Evolutionary conservation across 2,888 invertebrate species (phyloP).

Genomic region (Erebia epiphron): DNA sequence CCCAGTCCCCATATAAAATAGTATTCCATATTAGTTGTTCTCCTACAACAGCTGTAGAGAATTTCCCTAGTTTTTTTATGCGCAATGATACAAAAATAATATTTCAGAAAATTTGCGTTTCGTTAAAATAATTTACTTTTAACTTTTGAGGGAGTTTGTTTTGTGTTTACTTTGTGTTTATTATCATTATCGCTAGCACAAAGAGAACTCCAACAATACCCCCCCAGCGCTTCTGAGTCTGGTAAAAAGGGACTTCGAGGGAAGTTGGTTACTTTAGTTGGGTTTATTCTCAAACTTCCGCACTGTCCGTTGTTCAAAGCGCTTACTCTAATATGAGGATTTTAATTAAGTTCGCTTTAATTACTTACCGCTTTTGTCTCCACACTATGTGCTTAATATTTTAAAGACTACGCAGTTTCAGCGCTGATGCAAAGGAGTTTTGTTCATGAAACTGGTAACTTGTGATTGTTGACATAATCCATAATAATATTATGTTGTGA

Average conservation of each 20-base stretch:
- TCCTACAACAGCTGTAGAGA: neutral
- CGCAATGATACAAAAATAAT: neutral
- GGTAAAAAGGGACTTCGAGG: conserved; percentile 53
- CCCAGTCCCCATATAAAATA: too few relatives aligned
- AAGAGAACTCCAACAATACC: conserved; percentile 43
- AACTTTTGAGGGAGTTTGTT: conserved; percentile 22
- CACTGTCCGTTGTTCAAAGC: conserved; percentile 52
- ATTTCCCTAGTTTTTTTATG: neutral
- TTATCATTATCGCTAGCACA: conserved; percentile 49
- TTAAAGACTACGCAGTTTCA: conserved; percentile 13
- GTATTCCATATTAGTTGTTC: neutral
- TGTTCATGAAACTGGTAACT: neutral
- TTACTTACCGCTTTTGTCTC: conserved; percentile 47
- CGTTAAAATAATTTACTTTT: neutral
- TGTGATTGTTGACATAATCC: neutral
- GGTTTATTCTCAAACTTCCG: conserved; percentile 62
- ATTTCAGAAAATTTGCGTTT: neutral
- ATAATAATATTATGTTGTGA: too few relatives aligned
- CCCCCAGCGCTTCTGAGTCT: conserved; percentile 18
- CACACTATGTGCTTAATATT: conserved; percentile 12
- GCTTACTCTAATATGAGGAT: conserved; percentile 54
- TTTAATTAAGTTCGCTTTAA: conserved; percentile 66
- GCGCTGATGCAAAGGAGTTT: conserved; percentile 6
- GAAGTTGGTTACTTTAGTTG: conserved; percentile 66
- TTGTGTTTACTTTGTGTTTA: conserved; percentile 29